A percentile compares a stretch with the other conserved stretches of the same genome.
Conservation (phyloP, 2,888 invertebrate species). For the Stenolophus ochropezus region DNA sequence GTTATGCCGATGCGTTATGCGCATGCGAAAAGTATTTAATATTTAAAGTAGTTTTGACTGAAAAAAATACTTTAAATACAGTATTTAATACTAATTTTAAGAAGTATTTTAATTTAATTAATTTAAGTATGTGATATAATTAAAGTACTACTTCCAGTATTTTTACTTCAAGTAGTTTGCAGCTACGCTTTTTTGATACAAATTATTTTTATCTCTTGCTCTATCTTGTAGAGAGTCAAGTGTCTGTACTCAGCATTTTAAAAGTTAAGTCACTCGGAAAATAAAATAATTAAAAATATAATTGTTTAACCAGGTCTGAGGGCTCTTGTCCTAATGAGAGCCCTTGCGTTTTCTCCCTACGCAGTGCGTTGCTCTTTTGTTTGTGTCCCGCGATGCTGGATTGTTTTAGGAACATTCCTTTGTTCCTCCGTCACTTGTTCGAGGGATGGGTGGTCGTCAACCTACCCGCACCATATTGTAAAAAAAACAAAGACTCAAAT, state of each 20-base stretch:
- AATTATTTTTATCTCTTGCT: too few relatives aligned
- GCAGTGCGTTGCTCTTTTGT: conserved; percentile 5
- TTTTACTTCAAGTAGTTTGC: too few relatives aligned
- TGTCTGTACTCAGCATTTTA: not conserved
- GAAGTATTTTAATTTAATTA: too few relatives aligned
- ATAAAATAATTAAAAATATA: not conserved
- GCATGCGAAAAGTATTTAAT: too few relatives aligned
- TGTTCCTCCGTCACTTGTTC: not conserved
- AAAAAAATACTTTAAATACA: too few relatives aligned
- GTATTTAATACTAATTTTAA: too few relatives aligned
- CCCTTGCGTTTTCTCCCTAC: not conserved
- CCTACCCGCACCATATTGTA: not conserved
- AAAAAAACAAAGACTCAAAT: not conserved
- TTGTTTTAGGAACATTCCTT: conserved; percentile 3
- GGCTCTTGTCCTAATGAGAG: not conserved
- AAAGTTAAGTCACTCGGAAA: not conserved
- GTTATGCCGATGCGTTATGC: too few relatives aligned
- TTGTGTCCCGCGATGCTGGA: not conserved
- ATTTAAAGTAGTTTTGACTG: too few relatives aligned
- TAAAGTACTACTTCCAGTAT: too few relatives aligned
- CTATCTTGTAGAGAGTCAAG: not conserved
- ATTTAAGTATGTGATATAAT: too few relatives aligned
- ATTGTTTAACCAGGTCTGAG: not conserved
- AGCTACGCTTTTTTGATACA: too few relatives aligned
- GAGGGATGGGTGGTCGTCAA: not conserved